Evolutionary conservation across 1,140 invertebrate species (phyloP).

Genomic region (Mizuhopecten yessoensis): DNA sequence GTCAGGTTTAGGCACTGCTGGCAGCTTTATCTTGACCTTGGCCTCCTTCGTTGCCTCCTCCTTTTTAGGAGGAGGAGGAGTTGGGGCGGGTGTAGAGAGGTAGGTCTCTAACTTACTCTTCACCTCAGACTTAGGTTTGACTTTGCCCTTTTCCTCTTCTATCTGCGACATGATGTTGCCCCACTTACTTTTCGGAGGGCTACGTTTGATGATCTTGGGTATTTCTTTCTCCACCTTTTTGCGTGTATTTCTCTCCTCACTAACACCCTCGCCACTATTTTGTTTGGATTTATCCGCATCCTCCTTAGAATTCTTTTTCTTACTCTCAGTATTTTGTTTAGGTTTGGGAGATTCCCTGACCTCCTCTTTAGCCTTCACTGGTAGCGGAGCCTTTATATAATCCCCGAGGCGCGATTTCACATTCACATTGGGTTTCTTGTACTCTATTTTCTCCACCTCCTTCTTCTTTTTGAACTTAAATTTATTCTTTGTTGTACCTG

Average conservation of each 20-base stretch:
- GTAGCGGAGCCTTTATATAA: slow-evolving; percentile 77
- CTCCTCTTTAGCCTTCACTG: slow-evolving; percentile 72
- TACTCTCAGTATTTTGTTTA: slow-evolving; percentile 69
- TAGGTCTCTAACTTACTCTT: slow-evolving; percentile 81
- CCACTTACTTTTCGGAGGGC: slow-evolving; percentile 83
- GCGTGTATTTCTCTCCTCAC: slow-evolving; percentile 62
- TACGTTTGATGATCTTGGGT: slow-evolving; percentile 77
- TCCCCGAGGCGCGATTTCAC: slow-evolving; percentile 77
- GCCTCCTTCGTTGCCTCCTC: slow-evolving; percentile 59
- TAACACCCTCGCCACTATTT: slow-evolving; percentile 57
- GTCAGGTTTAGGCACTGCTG: slow-evolving; percentile 73
- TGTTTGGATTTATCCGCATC: slow-evolving; percentile 58
- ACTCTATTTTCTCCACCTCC: slow-evolving; percentile 70
- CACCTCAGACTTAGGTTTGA: slow-evolving; percentile 80
- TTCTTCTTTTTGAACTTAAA: slow-evolving; percentile 68
- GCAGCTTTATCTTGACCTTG: slow-evolving; percentile 70
- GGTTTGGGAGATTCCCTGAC: background rate
- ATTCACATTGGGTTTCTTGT: slow-evolving; percentile 82
- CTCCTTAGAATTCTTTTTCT: slow-evolving; percentile 69
- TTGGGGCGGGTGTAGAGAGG: slow-evolving; percentile 64
- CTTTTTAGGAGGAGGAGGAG: slow-evolving; percentile 60
- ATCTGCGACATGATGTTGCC: slow-evolving; percentile 83
- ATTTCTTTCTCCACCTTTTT: slow-evolving; percentile 72
- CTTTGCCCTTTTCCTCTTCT: slow-evolving; percentile 77
- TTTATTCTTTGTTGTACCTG: slow-evolving; percentile 54